Evolutionary conservation across 2,888 invertebrate genomes (phyloP), one percentile per base, ranked within the genome.

Genomic region (Lucinisca nassula): DNA sequence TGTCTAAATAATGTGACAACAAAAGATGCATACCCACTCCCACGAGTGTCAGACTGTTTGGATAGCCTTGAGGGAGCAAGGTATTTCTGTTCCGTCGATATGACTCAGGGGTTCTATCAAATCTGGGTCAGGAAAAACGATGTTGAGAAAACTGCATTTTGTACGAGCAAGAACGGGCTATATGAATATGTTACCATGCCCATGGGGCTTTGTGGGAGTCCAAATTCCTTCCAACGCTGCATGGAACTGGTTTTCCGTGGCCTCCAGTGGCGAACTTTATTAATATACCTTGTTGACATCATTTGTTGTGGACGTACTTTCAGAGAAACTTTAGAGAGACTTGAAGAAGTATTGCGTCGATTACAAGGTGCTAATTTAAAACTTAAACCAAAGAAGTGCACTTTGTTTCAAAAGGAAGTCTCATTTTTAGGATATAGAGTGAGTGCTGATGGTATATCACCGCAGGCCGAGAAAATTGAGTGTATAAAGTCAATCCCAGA

Each of bases 221-320:
- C n/a, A n/a, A n/a, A n/a, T n/a, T n/a, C n/a, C n/a, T 76, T 82
- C 82, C 40, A 67, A 78, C 82, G 78, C 32, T 27, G 81, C 14
- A 82, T 82, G 21, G 85, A 77, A 70, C 35, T 40, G 30, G 73
- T 74, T 14, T 32, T 76, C 24, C 27, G 2, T 58, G 80, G 87
- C 30, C 27, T 89, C 32, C 86, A 90, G 27, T 91, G 90, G 87
- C 84, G 91, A 49, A 87, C 80, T 12, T 58, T 80, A 10, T 76
- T 91, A 12, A 74, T 90, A 10, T 92, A 92, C 76, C 35, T 92
- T 21, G 92, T 91, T 78, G 92, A 91, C 58, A 84, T 91, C 0
- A 58, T 91, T 21, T 84, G 87, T 17, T 89, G 79, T 35, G 79
- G 82, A 21, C 35, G 72, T 6, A 72, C 76, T 14, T 85, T 91